Evolutionary conservation across 2,888 invertebrate species (phyloP), one percentile per base, ranked within the genome.

Genomic region (Apamea sordens): DNA sequence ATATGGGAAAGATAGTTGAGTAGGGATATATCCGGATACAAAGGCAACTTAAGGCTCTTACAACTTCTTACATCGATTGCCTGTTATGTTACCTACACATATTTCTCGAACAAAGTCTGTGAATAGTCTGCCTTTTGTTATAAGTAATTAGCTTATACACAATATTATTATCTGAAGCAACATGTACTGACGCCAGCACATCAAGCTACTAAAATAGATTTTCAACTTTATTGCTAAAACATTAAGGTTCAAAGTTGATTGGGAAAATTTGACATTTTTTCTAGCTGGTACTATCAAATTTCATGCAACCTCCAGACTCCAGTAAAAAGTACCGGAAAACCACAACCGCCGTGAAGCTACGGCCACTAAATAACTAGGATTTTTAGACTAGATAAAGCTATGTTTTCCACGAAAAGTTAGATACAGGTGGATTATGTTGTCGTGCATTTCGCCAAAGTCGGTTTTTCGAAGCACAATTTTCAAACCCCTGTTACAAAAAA

Each of bases 241-340:
- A 0, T 41, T 41, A 41, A 41, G 4, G 41, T 41, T 41, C 41
- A 41, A 41, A 7, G 41, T 7, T 6, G 41, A 7, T 41, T 41
- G 41, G 41, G 7, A 41, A 7, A 41, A 7, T 41, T 41, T 41
- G 0, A 7, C 41, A 41, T 6, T 41, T 47, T 15, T 64, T 36
- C n/a, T 28, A 36, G 21, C 32, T 63, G 64, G 11, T 56, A 18
- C 63, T 44, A 77, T 84, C 72, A 86, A 86, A 86, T 73, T 64
- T 64, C 53, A 86, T 73, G 61, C 44, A 18, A 74, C 28, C 50
- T 63, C 63, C n/a, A 71, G 50, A 67, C 21, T 82, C 13, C 13
- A 72, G 59, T 67, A 74, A 86, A 82, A 72, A 59, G 47, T 24
- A 72, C 73, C 5, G 47, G 53, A 77, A 74, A 68, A 67, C 67